phyloP scores from a whole-genome alignment of 2,888 invertebrate genomes.

The Oscheius myriophilus region DNA sequence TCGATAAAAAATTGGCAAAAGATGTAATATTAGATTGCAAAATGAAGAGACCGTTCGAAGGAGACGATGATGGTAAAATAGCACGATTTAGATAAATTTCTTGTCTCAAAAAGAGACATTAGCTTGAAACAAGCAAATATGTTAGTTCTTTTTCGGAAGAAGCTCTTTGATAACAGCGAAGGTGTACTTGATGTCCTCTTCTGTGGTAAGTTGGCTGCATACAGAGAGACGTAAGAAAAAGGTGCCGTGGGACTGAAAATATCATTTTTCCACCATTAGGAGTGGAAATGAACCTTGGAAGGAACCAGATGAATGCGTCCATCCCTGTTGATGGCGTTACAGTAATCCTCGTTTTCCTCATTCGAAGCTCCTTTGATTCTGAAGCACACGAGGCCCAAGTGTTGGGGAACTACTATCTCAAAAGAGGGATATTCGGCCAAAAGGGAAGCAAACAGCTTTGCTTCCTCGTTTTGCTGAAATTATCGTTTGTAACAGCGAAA shows the following conservation, averaged over 20 bases:
- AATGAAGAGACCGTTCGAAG: too few relatives aligned
- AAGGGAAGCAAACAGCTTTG: constrained; percentile 82
- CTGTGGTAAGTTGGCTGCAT: constrained; percentile 71
- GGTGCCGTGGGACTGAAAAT: constrained; percentile 66
- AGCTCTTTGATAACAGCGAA: constrained; percentile 8
- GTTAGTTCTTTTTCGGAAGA: background rate
- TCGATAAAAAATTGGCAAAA: too few relatives aligned
- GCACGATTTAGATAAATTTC: too few relatives aligned
- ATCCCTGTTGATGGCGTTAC: constrained; percentile 72
- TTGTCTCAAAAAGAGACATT: background rate
- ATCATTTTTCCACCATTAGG: too few relatives aligned
- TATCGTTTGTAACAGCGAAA: too few relatives aligned
- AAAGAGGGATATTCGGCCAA: constrained; percentile 82
- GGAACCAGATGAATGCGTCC: constrained; percentile 74
- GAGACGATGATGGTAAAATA: too few relatives aligned
- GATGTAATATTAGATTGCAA: too few relatives aligned
- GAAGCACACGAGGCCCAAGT: constrained; percentile 93
- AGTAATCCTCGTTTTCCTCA: constrained; percentile 71
- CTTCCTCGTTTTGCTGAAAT: constrained; percentile 76
- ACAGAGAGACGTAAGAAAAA: constrained; percentile 74
- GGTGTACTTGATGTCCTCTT: constrained; percentile 71
- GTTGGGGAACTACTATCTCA: constrained; percentile 84
- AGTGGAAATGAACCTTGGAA: constrained; percentile 52
- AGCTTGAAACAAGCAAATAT: too few relatives aligned
- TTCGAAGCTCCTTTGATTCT: constrained; percentile 77